phyloP scores from a whole-genome alignment of 2,888 invertebrate species.

The Tetragonisca angustula region DNA sequence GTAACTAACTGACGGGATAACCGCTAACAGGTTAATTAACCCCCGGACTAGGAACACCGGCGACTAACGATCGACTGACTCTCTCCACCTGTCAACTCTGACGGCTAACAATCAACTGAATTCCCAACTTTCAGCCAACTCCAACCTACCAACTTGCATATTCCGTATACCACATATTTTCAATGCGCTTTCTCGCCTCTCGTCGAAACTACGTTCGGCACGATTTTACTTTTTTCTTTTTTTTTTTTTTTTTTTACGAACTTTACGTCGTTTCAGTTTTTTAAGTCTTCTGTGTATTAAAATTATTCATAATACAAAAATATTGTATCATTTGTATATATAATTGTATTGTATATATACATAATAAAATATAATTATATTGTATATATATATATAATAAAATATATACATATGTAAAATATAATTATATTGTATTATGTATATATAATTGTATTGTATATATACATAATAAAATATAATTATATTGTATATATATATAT shows the following conservation, averaged over 20 bases:
- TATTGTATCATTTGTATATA: too few relatives aligned
- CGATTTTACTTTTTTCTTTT: background rate
- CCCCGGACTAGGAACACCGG: background rate
- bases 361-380: too few relatives aligned
- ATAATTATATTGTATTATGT: too few relatives aligned
- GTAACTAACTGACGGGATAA: background rate
- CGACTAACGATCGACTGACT: constrained; percentile 12
- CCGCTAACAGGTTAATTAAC: background rate
- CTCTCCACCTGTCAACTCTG: constrained; percentile 1
- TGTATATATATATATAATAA: too few relatives aligned
- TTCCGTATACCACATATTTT: background rate
- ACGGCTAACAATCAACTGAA: constrained; percentile 10
- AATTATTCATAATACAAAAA: too few relatives aligned
- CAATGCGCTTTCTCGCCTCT: background rate
- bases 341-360: too few relatives aligned
- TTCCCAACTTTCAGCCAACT: constrained; percentile 10
- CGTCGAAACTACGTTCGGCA: background rate
- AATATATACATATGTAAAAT: too few relatives aligned
- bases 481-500: too few relatives aligned
- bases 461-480: too few relatives aligned
- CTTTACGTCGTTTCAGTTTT: too few relatives aligned
- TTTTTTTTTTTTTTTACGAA: background rate
- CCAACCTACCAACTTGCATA: background rate
- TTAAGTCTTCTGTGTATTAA: too few relatives aligned
- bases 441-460: too few relatives aligned